Evolutionary conservation across 2,113 vertebrate genomes (phyloP).

Genomic region (Sisor rabdophorus): DNA sequence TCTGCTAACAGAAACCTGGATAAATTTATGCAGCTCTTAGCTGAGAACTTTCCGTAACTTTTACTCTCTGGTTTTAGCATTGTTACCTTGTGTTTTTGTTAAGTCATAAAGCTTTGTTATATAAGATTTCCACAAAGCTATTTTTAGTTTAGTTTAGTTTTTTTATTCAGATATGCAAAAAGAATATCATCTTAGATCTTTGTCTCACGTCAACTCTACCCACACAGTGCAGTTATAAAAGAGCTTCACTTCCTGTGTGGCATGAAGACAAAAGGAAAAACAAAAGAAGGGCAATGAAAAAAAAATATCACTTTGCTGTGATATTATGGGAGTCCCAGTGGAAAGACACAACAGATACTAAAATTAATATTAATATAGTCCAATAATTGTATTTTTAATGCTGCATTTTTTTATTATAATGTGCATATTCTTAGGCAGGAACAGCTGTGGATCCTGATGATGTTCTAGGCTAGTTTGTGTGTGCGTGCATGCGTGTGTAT

Average conservation of each 20-base stretch:
- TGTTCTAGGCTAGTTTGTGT: neutral
- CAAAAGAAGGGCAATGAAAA: neutral
- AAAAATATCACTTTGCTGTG: neutral
- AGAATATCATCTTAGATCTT: conserved; percentile 36
- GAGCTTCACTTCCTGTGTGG: conserved; percentile 21
- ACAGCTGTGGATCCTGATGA: neutral
- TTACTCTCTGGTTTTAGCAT: neutral
- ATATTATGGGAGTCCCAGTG: neutral
- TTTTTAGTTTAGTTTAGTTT: conserved; percentile 3
- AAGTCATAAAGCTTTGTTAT: conserved; percentile 23
- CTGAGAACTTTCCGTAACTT: neutral
- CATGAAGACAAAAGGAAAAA: neutral
- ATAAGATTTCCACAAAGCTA: conserved; percentile 29
- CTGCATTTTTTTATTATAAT: neutral
- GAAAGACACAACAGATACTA: neutral
- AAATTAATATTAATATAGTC: neutral
- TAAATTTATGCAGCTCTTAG: neutral
- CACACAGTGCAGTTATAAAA: conserved; percentile 25
- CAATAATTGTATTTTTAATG: no score
- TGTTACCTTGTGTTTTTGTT: neutral
- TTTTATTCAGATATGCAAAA: conserved; percentile 18
- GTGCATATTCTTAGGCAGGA: neutral
- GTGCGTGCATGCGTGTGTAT: conserved; percentile 1
- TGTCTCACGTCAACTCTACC: conserved; percentile 31
- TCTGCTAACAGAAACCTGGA: neutral